Evolutionary conservation across 2,113 vertebrate genomes (phyloP), one percentile per base, ranked within the genome.

Genomic region (Odontophorus gujanensis): DNA sequence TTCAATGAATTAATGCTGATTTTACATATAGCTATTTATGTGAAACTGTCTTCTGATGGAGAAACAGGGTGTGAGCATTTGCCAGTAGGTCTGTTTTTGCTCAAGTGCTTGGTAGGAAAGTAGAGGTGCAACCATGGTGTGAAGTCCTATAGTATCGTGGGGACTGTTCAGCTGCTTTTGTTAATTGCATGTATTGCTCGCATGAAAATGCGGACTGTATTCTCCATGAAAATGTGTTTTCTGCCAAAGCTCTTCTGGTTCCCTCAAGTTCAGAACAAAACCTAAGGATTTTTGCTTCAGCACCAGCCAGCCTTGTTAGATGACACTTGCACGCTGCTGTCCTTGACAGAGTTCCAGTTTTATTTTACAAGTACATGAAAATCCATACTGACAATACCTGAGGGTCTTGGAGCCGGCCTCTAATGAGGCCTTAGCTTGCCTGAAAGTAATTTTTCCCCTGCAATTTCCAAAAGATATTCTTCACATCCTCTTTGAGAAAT

Each of bases 11-110:
- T 67, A 61, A 79, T 62, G 55, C 8, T 92, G 24, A 20, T 32
- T 24, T 84, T 50, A 55, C 0, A 1, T 84, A 4, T 87, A 93
- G 85, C 84, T 93, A 91, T 95, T 81, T 87, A 34, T 96, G 58
- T 92, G 78, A 85, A 91, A 42, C 17, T 73, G 21, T 43, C 13
- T 73, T 85, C 48, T 84, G 26, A 66, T 90, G 38, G 63, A 73
- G 86, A 32, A 50, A 73, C 34, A 36, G 28, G 6, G 6, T 62
- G 25, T 79, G 55, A 87, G 15, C 50, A 20, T 58, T 71, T 89
- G 67, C 67, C 34, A 18, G 11, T 48, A n/a, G 18, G 59, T 77
- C 48, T 6, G 1, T 81, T 22, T 68, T 48, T 82, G 45, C 38
- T 81, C 53, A 40, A 36, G 34, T 42, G 57, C 34, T 81, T 68